These are phyloP conservation scores for Phrynocephalus vlangalii DNA, from an alignment of 2,797 vertebrate genomes.

Conservation along the genomic window DNA sequence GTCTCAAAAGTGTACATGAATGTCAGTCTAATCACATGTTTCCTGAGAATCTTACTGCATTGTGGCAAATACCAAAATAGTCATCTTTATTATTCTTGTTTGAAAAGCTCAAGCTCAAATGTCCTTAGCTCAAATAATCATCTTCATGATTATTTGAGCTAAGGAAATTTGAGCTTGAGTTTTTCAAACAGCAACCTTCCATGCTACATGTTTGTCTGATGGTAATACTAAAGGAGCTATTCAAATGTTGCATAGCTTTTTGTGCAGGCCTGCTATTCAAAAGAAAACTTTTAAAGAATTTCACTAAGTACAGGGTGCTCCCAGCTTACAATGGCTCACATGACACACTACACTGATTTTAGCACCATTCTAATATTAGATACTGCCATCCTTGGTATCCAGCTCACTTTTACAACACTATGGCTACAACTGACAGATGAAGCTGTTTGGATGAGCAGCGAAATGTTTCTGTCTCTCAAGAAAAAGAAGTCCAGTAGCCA, in stretches of 20 bases:
- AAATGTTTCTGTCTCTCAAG: too few relatives aligned
- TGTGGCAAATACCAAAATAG: not conserved
- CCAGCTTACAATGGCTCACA: too few relatives aligned
- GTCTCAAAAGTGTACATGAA: slow-evolving; percentile 4
- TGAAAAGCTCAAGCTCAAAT: too few relatives aligned
- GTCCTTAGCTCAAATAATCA: not conserved
- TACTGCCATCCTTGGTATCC: too few relatives aligned
- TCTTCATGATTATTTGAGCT: not conserved
- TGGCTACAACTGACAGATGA: too few relatives aligned
- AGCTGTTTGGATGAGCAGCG: too few relatives aligned
- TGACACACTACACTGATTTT: too few relatives aligned
- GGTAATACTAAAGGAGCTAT: not conserved
- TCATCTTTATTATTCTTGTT: not conserved
- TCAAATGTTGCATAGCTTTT: not conserved
- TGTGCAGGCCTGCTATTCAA: not conserved
- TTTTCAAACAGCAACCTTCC: not conserved
- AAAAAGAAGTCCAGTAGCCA: too few relatives aligned
- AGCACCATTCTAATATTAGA: too few relatives aligned
- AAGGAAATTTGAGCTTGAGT: not conserved
- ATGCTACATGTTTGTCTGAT: not conserved
- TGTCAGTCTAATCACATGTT: not conserved
- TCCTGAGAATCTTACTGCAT: not conserved
- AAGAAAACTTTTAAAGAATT: not conserved
- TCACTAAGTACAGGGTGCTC: not conserved
- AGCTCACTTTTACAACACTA: too few relatives aligned